Conservation (phyloP, 2,113 vertebrate species). For the Suncus etruscus region DNA sequence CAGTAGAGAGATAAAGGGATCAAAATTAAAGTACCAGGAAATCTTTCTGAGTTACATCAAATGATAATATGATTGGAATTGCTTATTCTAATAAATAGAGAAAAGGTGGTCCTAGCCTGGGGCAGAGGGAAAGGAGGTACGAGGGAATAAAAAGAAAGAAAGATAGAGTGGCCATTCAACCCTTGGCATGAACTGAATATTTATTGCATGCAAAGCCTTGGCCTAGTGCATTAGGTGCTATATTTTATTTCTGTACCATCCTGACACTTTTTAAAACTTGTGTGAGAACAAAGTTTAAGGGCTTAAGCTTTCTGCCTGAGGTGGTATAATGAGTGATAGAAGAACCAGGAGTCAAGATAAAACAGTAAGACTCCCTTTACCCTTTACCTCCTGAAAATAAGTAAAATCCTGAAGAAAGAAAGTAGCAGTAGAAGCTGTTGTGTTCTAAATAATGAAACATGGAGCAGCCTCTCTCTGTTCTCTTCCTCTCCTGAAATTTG, state of each 20-base stretch:
- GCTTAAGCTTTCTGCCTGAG: not conserved
- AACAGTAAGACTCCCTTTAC: not conserved
- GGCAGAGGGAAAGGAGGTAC: too few relatives aligned
- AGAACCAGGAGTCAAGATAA: not conserved
- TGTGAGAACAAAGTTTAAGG: not conserved
- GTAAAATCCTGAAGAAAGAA: conserved; percentile 51
- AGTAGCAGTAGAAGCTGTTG: conserved; percentile 18
- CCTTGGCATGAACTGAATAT: not conserved
- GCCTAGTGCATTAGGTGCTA: not conserved
- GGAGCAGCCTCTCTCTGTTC: conserved; percentile 47
- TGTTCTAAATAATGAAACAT: conserved; percentile 44
- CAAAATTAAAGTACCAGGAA: not conserved
- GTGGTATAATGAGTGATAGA: conserved; percentile 5
- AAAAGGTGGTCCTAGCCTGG: not conserved
- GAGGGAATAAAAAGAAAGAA: not conserved
- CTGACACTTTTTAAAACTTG: not conserved
- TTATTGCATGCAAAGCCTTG: not conserved
- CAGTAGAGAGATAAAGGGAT: not conserved
- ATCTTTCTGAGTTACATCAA: not conserved
- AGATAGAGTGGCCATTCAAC: not conserved
- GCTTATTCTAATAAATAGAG: not conserved
- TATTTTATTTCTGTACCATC: conserved; percentile 26
- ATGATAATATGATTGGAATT: not conserved
- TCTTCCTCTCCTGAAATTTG: conserved; percentile 27
- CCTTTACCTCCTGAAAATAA: conserved; percentile 20